Conservation (phyloP, 1,140 invertebrate species). For the Drosophila saltans region DNA sequence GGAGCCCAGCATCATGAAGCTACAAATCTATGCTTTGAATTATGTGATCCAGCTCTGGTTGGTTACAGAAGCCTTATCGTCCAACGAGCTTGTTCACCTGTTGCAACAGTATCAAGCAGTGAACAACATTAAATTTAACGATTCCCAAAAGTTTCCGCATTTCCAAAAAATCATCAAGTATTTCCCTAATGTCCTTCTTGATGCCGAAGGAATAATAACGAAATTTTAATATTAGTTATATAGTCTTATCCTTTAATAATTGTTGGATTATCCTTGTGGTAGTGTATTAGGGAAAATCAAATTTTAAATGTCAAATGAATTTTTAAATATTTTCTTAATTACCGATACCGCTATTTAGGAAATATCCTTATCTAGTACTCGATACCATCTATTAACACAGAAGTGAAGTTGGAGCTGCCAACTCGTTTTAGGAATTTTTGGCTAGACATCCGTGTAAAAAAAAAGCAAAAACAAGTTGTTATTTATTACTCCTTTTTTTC, state of each 20-base stretch:
- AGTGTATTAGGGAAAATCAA: not conserved
- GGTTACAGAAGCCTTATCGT: constrained; percentile 6
- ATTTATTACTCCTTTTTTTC: no score
- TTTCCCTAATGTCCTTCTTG: constrained; percentile 45
- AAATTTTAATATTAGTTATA: constrained; percentile 18
- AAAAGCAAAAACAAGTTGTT: no score
- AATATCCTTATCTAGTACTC: not conserved
- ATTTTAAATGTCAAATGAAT: not conserved
- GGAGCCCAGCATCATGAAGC: constrained; percentile 29
- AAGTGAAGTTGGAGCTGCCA: constrained; percentile 2
- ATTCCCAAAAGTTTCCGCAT: constrained; percentile 39
- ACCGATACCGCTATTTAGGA: not conserved
- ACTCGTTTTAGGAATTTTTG: not conserved
- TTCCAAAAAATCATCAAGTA: constrained; percentile 52
- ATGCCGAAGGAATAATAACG: constrained; percentile 38
- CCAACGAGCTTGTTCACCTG: constrained; percentile 25
- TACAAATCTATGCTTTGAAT: constrained; percentile 54
- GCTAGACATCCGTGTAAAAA: no score
- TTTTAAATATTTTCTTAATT: not conserved
- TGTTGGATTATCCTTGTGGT: not conserved
- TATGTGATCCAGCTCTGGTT: constrained; percentile 50
- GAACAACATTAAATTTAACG: constrained; percentile 44
- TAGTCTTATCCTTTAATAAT: not conserved
- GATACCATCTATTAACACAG: not conserved
- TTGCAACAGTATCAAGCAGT: constrained; percentile 45